Evolutionary conservation across 1,140 invertebrate species (phyloP).

Genomic region (Oreohelix idahoensis): DNA sequence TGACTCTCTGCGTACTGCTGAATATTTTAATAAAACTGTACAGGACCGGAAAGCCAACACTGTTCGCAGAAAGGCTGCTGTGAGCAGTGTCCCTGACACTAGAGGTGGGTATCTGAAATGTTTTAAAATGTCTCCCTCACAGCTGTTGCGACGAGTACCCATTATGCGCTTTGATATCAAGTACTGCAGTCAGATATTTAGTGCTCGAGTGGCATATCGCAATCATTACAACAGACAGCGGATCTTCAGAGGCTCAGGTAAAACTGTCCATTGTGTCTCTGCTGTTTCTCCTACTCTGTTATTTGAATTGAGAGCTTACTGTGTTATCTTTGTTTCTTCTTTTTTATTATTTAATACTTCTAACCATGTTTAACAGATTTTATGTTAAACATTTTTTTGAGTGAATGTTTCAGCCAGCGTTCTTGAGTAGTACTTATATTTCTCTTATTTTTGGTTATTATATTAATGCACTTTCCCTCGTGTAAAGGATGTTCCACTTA

Average conservation of each 20-base stretch:
- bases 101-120: background rate
- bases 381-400: background rate
- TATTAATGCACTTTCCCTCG: background rate
- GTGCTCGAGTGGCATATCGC: conserved; percentile 16
- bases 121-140: conserved; percentile 6
- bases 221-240: conserved; percentile 6
- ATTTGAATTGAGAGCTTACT: no score
- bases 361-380: no score
- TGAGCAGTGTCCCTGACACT: background rate
- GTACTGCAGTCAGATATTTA: conserved; percentile 15
- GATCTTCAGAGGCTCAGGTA: background rate
- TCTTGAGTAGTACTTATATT: background rate
- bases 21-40: conserved; percentile 27
- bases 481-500: background rate
- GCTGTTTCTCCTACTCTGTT: background rate
- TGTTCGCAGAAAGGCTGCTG: conserved; percentile 13
- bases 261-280: background rate
- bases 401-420: background rate
- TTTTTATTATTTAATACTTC: no score
- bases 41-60: conserved; percentile 24
- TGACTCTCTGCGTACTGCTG: background rate
- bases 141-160: conserved; percentile 4
- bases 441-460: background rate
- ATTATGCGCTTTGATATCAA: conserved; percentile 7
- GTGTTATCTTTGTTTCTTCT: no score